phyloP scores from a whole-genome alignment of 2,113 vertebrate genomes.

The Pelecanus crispus region DNA sequence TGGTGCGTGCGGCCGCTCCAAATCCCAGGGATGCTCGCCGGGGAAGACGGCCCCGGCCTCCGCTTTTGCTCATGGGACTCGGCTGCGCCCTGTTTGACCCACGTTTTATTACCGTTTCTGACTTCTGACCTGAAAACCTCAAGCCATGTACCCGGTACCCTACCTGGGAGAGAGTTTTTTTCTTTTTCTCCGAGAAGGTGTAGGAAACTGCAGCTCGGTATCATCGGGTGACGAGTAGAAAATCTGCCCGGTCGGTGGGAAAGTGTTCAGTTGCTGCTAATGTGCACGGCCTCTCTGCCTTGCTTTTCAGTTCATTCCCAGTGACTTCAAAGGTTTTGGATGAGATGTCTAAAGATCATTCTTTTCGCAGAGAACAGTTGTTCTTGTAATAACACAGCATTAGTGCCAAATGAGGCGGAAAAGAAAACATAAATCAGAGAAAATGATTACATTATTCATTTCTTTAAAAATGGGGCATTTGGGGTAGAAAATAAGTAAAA shows the following conservation, averaged over 20 bases:
- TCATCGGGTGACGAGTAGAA: not conserved
- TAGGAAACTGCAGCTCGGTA: not conserved
- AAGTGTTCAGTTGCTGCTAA: not conserved
- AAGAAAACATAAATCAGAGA: slow-evolving; percentile 18
- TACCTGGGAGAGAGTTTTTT: not conserved
- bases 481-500: slow-evolving; percentile 32
- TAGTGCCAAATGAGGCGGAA: slow-evolving; percentile 38
- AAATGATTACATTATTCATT: not conserved
- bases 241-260: not conserved
- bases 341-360: not conserved
- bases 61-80: not conserved
- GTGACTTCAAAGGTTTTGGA: slow-evolving; percentile 1
- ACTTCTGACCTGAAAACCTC: not conserved
- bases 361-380: slow-evolving; percentile 23
- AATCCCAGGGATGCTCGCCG: not conserved
- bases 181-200: not conserved
- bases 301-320: not conserved
- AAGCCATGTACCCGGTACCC: not conserved
- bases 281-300: not conserved
- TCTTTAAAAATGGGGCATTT: slow-evolving; percentile 11
- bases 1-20: not conserved
- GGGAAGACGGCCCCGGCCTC: not conserved
- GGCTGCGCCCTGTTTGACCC: not conserved
- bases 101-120: not conserved
- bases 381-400: not conserved